A percentile compares a stretch with the other conserved stretches of the same genome.
phyloP scores from a whole-genome alignment of 1,140 invertebrate species.

The Adelges cooleyi region DNA sequence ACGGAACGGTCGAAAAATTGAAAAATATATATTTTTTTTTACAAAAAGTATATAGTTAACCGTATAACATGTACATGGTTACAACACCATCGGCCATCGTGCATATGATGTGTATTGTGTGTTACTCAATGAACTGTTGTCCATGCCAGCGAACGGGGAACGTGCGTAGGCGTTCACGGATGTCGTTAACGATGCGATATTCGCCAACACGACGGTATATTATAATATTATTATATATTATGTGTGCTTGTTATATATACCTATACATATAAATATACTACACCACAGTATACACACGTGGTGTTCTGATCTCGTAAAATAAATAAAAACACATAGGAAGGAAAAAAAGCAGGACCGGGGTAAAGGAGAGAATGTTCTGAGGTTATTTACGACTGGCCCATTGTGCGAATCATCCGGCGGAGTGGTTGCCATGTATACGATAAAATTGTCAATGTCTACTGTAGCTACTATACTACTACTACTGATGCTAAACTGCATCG shows the following conservation, averaged over 20 bases:
- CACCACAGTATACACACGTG: too few species aligned
- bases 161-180: constrained; percentile 16
- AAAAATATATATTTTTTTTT: background rate
- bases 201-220: constrained; percentile 7
- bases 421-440: constrained; percentile 8
- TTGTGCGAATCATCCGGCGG: constrained; percentile 14
- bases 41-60: background rate
- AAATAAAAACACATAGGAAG: constrained; percentile 15
- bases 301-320: constrained; percentile 4
- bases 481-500: background rate
- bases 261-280: too few species aligned
- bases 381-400: constrained; percentile 24
- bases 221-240: background rate
- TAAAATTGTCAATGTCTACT: constrained; percentile 27
- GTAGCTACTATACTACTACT: background rate
- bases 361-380: background rate
- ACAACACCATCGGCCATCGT: background rate
- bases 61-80: background rate
- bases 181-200: constrained; percentile 23
- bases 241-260: too few species aligned
- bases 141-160: background rate
- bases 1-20: background rate
- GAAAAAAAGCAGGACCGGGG: background rate
- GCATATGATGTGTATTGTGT: background rate
- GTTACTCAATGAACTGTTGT: too few species aligned